A percentile compares a stretch with the other conserved stretches of the same genome.
Evolutionary conservation across 1,140 invertebrate genomes (phyloP).

Genomic region (Macrotrachela quadricornifera): DNA sequence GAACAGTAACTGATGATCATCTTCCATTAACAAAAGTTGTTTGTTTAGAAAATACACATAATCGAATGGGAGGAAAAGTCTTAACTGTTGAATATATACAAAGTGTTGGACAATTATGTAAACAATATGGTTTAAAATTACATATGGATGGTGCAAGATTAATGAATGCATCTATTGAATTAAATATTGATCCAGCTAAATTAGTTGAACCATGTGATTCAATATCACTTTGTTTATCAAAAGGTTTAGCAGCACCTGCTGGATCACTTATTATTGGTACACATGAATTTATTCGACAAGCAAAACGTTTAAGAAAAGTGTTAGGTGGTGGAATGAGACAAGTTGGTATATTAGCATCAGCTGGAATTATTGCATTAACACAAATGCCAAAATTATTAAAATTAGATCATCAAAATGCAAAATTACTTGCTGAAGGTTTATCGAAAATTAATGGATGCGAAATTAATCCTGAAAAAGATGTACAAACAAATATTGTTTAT

Average conservation of each 20-base stretch:
- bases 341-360: slow-evolving; percentile 61
- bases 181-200: slow-evolving; percentile 38
- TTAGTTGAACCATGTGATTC: slow-evolving; percentile 51
- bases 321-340: slow-evolving; percentile 79
- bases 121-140: slow-evolving; percentile 41
- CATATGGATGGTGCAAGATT: slow-evolving; percentile 81
- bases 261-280: slow-evolving; percentile 62
- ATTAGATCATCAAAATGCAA: slow-evolving; percentile 51
- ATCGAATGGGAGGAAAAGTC: slow-evolving; percentile 59
- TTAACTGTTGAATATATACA: slow-evolving; percentile 56
- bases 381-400: slow-evolving; percentile 44
- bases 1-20: slow-evolving; percentile 41
- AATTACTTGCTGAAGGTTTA: slow-evolving; percentile 44
- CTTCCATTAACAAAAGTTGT: slow-evolving; percentile 56
- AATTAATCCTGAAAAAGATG: too few species aligned
- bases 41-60: slow-evolving; percentile 75
- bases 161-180: slow-evolving; percentile 58
- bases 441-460: too few species aligned
- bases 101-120: slow-evolving; percentile 42
- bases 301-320: slow-evolving; percentile 52
- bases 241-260: slow-evolving; percentile 64
- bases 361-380: slow-evolving; percentile 57
- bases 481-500: too few species aligned
- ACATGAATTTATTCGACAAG: slow-evolving; percentile 47
- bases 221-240: slow-evolving; percentile 37